These are phyloP conservation scores for Hyla sarda DNA, from an alignment of 2,113 vertebrate species.

Conservation along the genomic window DNA sequence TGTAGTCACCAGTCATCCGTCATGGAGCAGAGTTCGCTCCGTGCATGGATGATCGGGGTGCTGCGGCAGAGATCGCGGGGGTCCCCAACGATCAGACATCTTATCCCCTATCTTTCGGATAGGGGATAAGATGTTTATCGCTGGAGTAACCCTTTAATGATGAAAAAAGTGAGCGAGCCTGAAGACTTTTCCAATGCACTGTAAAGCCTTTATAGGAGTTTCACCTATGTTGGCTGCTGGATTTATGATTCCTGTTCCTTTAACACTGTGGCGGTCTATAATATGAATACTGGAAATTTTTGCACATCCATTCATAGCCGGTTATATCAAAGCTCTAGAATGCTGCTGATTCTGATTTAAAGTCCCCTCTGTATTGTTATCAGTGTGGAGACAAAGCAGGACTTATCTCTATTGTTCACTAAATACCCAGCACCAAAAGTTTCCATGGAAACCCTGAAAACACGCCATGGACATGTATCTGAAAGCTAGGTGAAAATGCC, in stretches of 20 bases:
- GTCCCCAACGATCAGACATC: too few relatives aligned
- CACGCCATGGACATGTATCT: background rate
- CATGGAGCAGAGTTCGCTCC: too few relatives aligned
- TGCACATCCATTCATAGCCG: background rate
- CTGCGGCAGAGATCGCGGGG: too few relatives aligned
- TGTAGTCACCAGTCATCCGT: too few relatives aligned
- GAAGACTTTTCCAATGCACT: too few relatives aligned
- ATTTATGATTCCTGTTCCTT: background rate
- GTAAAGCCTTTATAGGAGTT: too few relatives aligned
- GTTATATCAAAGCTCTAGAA: background rate
- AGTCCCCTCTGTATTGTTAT: background rate
- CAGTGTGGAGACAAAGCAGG: constrained; percentile 4
- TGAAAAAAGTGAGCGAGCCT: too few relatives aligned
- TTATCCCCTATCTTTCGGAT: too few relatives aligned
- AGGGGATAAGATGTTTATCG: too few relatives aligned
- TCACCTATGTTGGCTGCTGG: too few relatives aligned
- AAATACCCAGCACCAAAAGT: background rate
- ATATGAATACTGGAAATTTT: background rate
- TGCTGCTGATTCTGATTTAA: constrained; percentile 15
- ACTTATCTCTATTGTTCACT: background rate
- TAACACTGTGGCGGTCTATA: background rate
- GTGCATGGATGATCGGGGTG: too few relatives aligned
- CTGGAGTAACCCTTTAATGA: too few relatives aligned
- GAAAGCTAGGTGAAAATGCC: background rate
- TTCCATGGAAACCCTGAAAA: background rate